These are phyloP conservation scores for Pasiphila rectangulata DNA, from an alignment of 2,888 invertebrate species.

Conservation along the genomic window DNA sequence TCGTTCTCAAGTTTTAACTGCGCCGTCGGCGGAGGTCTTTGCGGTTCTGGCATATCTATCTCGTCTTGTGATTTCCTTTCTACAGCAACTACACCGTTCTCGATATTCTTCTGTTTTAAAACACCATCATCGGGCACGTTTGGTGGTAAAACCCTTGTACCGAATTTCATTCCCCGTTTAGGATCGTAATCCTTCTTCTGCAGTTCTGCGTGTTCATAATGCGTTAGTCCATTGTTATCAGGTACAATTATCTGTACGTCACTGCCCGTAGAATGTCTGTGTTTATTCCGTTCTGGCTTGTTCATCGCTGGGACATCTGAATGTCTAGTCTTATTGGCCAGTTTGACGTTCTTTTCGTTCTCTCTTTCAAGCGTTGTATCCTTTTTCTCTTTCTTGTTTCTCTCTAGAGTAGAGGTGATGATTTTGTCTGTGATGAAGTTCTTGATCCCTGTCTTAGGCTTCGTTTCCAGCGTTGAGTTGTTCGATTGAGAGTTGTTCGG, in stretches of 20 bases:
- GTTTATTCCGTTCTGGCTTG: slow-evolving; percentile 68
- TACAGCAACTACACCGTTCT: slow-evolving; percentile 61
- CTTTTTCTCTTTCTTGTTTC: slow-evolving; percentile 73
- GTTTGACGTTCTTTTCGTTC: slow-evolving; percentile 72
- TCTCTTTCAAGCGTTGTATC: slow-evolving; percentile 74
- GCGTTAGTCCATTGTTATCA: slow-evolving; percentile 65
- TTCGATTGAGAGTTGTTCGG: slow-evolving; percentile 72
- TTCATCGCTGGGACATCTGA: slow-evolving; percentile 58
- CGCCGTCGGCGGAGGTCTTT: slow-evolving; percentile 52
- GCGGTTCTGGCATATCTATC: slow-evolving; percentile 66
- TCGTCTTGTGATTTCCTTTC: slow-evolving; percentile 66
- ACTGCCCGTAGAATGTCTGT: slow-evolving; percentile 60
- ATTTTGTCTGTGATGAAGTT: slow-evolving; percentile 76
- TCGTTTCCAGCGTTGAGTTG: slow-evolving; percentile 74
- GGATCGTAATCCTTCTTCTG: slow-evolving; percentile 81
- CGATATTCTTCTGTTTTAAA: slow-evolving; percentile 66
- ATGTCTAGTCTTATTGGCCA: slow-evolving; percentile 60
- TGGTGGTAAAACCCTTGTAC: slow-evolving; percentile 84
- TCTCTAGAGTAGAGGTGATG: slow-evolving; percentile 67
- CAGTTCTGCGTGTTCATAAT: slow-evolving; percentile 71
- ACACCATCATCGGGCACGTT: slow-evolving; percentile 78
- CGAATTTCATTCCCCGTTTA: slow-evolving; percentile 84
- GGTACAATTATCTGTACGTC: slow-evolving; percentile 69
- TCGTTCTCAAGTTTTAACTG: slow-evolving; percentile 79
- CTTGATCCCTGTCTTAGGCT: slow-evolving; percentile 73